A percentile compares a stretch with the other conserved stretches of the same genome.
phyloP scores from a whole-genome alignment of 2,113 vertebrate species.

The Carlito syrichta region DNA sequence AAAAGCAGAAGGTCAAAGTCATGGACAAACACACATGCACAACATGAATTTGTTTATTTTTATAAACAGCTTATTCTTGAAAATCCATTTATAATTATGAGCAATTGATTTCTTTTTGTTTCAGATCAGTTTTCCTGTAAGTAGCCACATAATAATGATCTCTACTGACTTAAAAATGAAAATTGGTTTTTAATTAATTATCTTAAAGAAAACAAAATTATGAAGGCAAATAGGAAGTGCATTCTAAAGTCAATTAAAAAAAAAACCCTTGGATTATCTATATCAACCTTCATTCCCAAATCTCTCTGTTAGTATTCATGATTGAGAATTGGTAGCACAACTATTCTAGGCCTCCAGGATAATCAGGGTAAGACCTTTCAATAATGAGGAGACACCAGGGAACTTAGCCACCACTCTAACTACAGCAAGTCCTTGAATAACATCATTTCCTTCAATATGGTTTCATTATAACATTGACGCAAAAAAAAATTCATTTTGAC shows the following conservation, averaged over 20 bases:
- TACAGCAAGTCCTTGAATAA: neutral
- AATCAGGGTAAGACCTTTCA: neutral
- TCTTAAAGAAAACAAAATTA: slow-evolving; percentile 34
- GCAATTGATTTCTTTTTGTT: neutral
- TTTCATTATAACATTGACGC: neutral
- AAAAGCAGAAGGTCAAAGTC: slow-evolving; percentile 28
- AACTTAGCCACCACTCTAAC: slow-evolving; percentile 1
- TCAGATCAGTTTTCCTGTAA: neutral
- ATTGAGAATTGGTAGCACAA: neutral
- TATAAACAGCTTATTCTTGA: neutral
- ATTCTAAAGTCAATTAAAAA: neutral
- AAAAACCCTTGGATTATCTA: neutral
- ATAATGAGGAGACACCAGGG: neutral
- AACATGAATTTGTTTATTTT: neutral
- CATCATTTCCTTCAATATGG: neutral
- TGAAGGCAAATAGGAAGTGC: neutral
- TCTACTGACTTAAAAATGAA: neutral
- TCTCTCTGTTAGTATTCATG: slow-evolving; percentile 18
- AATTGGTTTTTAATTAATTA: slow-evolving; percentile 30
- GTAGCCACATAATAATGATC: neutral
- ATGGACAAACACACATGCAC: neutral
- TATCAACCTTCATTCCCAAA: neutral
- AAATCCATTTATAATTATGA: neutral
- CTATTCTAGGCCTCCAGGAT: neutral
- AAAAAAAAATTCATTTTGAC: neutral